Base-by-base conservation (phyloP, 2,113 vertebrate genomes). In the Tenrec ecaudatus region DNA sequence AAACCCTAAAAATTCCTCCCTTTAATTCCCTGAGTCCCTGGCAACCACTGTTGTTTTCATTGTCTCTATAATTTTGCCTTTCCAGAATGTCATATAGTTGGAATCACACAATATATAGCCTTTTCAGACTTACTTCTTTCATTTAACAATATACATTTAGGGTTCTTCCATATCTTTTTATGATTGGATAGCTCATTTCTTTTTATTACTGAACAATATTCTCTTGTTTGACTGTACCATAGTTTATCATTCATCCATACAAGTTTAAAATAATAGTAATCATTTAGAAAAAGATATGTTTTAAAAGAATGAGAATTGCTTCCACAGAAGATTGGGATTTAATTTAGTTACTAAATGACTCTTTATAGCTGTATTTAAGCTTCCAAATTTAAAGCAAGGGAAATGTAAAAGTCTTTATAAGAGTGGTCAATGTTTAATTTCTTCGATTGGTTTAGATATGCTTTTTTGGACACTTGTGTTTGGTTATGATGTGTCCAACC, bases 311-410 rank as follows among this genome's bases (percentile, higher is more conserved):
- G 33, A 64, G 20, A 68, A 82, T 43, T 33, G 89, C 86, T 95
- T 95, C 57, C 33, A 47, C 20, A 47, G 62, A 60, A n/a, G 3
- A 86, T 82, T 86, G 16, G 53, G 29, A 66, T 81, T 22, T 53
- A 9, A 31, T 71, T 89, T 66, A 82, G 23, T 76, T 88, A 87
- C 57, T n/a, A n/a, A n/a, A n/a, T n/a, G n/a, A n/a, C n/a, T n/a
- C n/a, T n/a, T n/a, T n/a, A n/a, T n/a, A n/a, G n/a, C n/a, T n/a
- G n/a, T n/a, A n/a, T n/a, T n/a, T n/a, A n/a, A n/a, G n/a, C n/a
- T n/a, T n/a, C n/a, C n/a, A n/a, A n/a, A n/a, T n/a, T n/a, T n/a
- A n/a, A n/a, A n/a, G n/a, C n/a, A n/a, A n/a, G n/a, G n/a, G n/a
- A n/a, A n/a, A n/a, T n/a, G n/a, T n/a, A n/a, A n/a, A n/a, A n/a